Base-by-base conservation (phyloP, 2,797 vertebrate genomes). In the Chloroceryle amazona region DNA sequence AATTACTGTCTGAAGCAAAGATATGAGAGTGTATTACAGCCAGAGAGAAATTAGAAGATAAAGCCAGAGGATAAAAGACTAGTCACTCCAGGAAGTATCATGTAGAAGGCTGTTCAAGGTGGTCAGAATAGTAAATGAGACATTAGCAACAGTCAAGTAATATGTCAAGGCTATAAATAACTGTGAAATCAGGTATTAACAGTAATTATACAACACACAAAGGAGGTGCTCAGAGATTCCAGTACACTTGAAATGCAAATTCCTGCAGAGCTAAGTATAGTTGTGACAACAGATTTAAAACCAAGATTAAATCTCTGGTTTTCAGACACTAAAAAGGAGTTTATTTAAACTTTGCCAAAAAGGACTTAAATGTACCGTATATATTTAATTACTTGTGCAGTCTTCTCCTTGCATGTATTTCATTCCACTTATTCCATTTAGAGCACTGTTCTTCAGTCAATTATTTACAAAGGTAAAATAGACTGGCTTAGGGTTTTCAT, bases 161-260 rank as follows among this genome's bases (percentile, higher is more conserved):
- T 81, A 79, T 35, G 88, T 72, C 62, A 95, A 86, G 58, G 51
- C 49, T 90, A 93, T 75, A 95, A 94, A 90, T 96, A 96, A 94
- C 86, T 91, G 76, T 60, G 76, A 95, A 94, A 95, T 90, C 75
- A 75, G 74, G 66, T 95, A 95, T 73, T 93, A 95, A 75, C 62
- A 86, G 62, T 79, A 94, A 91, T 93, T 90, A 75, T 74, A 81
- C 82, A 88, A 89, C 33, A 68, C 14, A 54, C 35, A 84, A 90
- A 94, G 82, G 71, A 51, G 3, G 44, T 57, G 35, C 62, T 90
- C 42, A 86, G 82, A 90, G 73, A 86, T 81, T 86, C 76, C 58
- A 74, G 31, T 61, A 60, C 31, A 70, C 76, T 86, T 89, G 73
- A 95, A 94, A 88, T 91, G 80, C 51, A 95, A 93, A 95, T 90